phyloP scores from a whole-genome alignment of 2,113 vertebrate species.

The Lampris megalopsis region DNA sequence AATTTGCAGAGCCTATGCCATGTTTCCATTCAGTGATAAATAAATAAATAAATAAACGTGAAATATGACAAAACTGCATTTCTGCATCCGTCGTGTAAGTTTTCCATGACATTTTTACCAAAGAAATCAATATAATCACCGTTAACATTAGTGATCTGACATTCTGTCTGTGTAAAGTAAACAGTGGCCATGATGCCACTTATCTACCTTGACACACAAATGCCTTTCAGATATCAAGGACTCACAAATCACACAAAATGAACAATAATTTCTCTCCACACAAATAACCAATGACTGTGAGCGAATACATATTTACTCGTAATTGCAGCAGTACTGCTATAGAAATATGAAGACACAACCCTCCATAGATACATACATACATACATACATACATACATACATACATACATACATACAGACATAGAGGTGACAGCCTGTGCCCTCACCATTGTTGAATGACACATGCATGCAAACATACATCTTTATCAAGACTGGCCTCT shows the following conservation, averaged over 20 bases:
- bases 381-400: conserved; percentile 1
- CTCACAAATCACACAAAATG: no score
- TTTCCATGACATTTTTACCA: not conserved
- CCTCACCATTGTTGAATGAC: conserved; percentile 11
- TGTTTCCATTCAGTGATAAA: no score
- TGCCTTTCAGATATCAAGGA: no score
- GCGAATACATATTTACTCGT: not conserved
- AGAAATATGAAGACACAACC: no score
- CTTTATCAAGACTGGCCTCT: not conserved
- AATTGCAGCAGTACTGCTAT: no score
- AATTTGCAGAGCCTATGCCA: no score
- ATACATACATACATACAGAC: no score
- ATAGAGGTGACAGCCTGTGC: not conserved
- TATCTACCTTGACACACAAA: not conserved
- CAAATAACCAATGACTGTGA: no score
- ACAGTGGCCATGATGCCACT: conserved; percentile 13
- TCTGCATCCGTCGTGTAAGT: not conserved
- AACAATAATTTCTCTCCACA: no score
- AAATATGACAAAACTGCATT: not conserved
- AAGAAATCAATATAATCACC: conserved; percentile 14
- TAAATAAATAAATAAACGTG: no score
- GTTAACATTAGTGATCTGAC: conserved; percentile 19
- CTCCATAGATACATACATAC: no score
- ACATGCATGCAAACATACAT: conserved; percentile 21
- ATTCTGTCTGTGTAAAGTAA: conserved; percentile 33